These are phyloP conservation scores for Conistra vaccinii DNA, from an alignment of 2,888 invertebrate genomes.

Conservation along the genomic window DNA sequence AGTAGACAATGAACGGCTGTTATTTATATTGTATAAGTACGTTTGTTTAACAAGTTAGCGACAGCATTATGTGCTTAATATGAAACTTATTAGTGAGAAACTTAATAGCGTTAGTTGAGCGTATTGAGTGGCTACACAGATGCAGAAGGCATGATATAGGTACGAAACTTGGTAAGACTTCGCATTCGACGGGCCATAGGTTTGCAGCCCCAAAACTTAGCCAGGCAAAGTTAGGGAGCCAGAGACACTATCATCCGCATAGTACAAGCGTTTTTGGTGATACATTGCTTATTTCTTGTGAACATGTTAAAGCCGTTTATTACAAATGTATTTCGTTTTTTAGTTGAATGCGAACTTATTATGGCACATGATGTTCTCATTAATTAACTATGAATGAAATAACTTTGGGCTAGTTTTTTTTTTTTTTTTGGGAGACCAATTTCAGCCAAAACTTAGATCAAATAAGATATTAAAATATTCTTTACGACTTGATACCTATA, in stretches of 20 bases:
- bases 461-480: not conserved
- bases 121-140: constrained; percentile 64
- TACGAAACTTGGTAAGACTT: constrained; percentile 61
- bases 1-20: constrained; percentile 7
- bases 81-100: constrained; percentile 50
- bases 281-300: constrained; percentile 23
- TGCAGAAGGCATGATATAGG: constrained; percentile 67
- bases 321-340: not conserved
- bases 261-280: constrained; percentile 27
- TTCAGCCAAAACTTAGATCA: no score
- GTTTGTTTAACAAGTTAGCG: constrained; percentile 25
- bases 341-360: not conserved
- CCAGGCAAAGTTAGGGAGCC: constrained; percentile 54
- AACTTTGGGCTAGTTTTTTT: not conserved
- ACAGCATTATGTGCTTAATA: constrained; percentile 30
- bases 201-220: constrained; percentile 63
- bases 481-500: not conserved
- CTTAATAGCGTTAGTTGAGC: constrained; percentile 41
- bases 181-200: constrained; percentile 57
- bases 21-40: constrained; percentile 5
- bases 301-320: not conserved
- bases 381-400: not conserved
- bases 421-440: not conserved
- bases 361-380: not conserved
- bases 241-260: constrained; percentile 18